These are phyloP conservation scores for Passer domesticus DNA, from an alignment of 2,113 vertebrate genomes.

Conservation along the genomic window DNA sequence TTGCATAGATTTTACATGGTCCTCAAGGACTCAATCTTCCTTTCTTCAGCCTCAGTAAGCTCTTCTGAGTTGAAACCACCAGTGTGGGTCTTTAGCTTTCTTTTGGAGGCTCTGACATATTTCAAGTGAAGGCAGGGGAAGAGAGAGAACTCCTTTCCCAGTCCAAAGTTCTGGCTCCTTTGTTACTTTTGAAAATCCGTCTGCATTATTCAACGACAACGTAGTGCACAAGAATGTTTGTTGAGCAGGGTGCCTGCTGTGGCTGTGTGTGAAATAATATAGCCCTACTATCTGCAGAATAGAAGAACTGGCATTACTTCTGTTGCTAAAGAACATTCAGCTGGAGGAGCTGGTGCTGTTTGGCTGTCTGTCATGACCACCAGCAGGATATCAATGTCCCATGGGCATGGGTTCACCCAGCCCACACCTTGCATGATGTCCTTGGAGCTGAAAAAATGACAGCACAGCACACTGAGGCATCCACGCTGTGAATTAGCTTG, in stretches of 20 bases:
- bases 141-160: not conserved
- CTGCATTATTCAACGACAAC: not conserved
- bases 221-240: fast-evolving
- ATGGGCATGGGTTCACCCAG: not conserved
- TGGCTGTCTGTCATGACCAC: not conserved
- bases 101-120: not conserved
- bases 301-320: not conserved
- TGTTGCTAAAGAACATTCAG: not conserved
- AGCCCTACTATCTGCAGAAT: not conserved
- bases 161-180: not conserved
- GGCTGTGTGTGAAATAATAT: not conserved
- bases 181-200: not conserved
- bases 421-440: not conserved
- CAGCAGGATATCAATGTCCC: not conserved
- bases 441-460: not conserved
- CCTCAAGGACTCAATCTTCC: not conserved
- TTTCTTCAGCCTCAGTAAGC: not conserved
- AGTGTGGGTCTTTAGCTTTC: not conserved
- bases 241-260: not conserved
- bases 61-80: not conserved
- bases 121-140: not conserved
- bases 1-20: not conserved
- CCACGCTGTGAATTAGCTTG: not conserved
- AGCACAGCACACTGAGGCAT: not conserved
- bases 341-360: not conserved